Base-by-base conservation (phyloP, 2,888 invertebrate genomes). In the Pogonocherus hispidulus region DNA sequence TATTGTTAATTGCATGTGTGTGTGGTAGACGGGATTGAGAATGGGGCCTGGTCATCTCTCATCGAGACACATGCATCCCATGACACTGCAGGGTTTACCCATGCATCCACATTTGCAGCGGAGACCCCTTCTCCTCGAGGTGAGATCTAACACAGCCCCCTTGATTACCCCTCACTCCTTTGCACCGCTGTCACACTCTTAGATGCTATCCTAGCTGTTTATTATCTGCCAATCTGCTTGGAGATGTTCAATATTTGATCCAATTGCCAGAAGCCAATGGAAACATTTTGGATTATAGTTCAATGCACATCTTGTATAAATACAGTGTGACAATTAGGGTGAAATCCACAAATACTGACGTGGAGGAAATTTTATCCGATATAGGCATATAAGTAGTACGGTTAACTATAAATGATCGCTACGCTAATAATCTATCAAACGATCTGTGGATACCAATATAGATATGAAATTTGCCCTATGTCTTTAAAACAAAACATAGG, bases 41-140 rank as follows among this genome's bases (percentile, higher is more conserved):
- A 84, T 85, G 83, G 85, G 84, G 83, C 84, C 84, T 80, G 81
- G 83, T 72, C 85, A 83, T 81, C 86, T 84, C 74, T 86, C 85
- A 74, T 80, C 80, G 79, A 83, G 82, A 78, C 82, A 83, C 81
- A 77, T 84, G 80, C 85, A 84, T 83, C 85, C 86, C 79, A 79
- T 82, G 76, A 87, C 87, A 76, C 87, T 86, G 77, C 87, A 89
- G 76, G 89, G 88, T 78, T 76, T 80, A 73, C 81, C 82, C 71
- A 75, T 81, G 78, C 81, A 80, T 76, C 81, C 81, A 74, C 83
- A 82, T 74, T 77, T 81, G 78, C 81, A 82, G 87, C 89, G 90
- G 86, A 91, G 93, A 88, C 92, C 94, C 87, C 90, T 94, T 89
- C 91, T 94, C 87, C 90, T 94, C 88, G 93, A 94, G 94, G 94